Evolutionary conservation across 2,888 invertebrate genomes (phyloP).

Genomic region (Brassicogethes aeneus): DNA sequence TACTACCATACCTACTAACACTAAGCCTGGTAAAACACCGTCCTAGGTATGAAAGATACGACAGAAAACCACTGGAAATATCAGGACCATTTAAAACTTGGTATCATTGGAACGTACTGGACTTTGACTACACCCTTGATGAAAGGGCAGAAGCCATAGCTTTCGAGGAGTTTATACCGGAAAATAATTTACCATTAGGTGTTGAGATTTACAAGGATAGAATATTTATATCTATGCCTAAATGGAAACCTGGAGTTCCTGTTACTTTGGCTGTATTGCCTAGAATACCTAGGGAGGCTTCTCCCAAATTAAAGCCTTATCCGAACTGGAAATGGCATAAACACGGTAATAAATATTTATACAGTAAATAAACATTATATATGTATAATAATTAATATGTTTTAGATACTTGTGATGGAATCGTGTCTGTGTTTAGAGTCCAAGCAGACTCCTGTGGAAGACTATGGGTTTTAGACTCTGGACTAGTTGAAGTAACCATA

Average conservation of each 20-base stretch:
- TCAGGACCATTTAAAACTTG: constrained; percentile 52
- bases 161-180: constrained; percentile 54
- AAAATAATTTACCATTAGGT: constrained; percentile 64
- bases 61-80: constrained; percentile 37
- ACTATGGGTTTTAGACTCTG: constrained; percentile 74
- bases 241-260: constrained; percentile 68
- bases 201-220: constrained; percentile 59
- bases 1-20: constrained; percentile 46
- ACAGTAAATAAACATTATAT: not conserved
- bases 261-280: constrained; percentile 63
- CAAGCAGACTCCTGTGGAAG: constrained; percentile 66
- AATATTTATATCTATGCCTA: constrained; percentile 67
- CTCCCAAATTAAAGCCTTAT: constrained; percentile 62
- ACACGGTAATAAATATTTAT: constrained; percentile 38
- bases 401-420: constrained; percentile 51
- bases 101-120: constrained; percentile 67
- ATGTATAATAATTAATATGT: constrained; percentile 3
- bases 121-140: constrained; percentile 57
- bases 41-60: constrained; percentile 2
- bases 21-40: constrained; percentile 26
- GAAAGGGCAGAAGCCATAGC: constrained; percentile 51
- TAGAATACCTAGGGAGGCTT: constrained; percentile 44
- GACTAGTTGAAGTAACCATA: constrained; percentile 62
- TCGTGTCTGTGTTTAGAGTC: constrained; percentile 71
- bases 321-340: constrained; percentile 65